Base-by-base conservation (phyloP, 2,888 invertebrate species). In the Fragum whitleyi region DNA sequence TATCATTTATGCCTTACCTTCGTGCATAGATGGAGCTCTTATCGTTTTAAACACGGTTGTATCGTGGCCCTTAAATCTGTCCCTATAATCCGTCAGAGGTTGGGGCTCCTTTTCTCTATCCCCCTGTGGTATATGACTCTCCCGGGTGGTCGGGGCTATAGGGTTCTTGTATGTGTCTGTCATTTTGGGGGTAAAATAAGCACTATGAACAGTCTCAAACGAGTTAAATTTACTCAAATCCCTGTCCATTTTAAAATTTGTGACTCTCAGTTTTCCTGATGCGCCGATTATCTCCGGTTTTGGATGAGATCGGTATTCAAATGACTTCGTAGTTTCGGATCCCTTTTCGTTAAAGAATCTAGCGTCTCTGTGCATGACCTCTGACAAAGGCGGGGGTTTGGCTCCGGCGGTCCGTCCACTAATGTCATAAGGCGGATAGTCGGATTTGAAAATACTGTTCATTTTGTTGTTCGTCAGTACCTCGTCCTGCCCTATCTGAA, bases 191-290 rank as follows among this genome's bases (percentile, higher is more conserved):
- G 87, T 86, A 72, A 90, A 93, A 73, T 91, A 90, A 1, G 83
- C 72, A 65, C 88, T 88, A 67, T 92, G 91, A 26, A 91, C 90
- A n/a, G 92, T 92, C 11, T 88, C 81, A 79, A 91, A 92, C 3
- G 85, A 83, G 68, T 91, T 87, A 23, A 92, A 88, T 85, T 92
- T 92, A 59, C 83, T 87, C 21, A 88, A 71, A 75, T 93, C 93
- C 42, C 86, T 74, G 77, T 93, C 92, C 92, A 92, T 92, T 82
- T 92, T 93, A 73, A 92, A 93, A 82, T 92, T 93, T 5, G 93
- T 93, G 14, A 77, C 74, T 39, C 91, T 79, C 19, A 92, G 82
- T 67, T 89, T 91, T 29, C 86, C 87, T 57, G 86, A 83, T 14
- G 79, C 86, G 23, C 88, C 87, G 59, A 83, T 77, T 55, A 90